These are phyloP conservation scores for Tenualosa ilisha DNA, from an alignment of 2,797 vertebrate genomes.

Conservation along the genomic window DNA sequence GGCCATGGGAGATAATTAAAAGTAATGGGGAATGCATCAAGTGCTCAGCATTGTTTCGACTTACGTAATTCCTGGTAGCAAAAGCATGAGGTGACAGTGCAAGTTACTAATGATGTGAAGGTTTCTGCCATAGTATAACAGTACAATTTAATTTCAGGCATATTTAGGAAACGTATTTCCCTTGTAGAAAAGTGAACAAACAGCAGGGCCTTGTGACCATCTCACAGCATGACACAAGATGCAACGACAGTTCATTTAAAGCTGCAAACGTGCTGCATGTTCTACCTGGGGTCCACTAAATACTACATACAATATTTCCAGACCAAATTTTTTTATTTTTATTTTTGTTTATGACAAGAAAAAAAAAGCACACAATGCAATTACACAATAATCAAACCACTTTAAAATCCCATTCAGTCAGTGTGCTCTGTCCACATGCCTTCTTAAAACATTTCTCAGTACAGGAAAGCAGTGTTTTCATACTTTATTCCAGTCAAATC, in stretches of 20 bases:
- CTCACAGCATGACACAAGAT: too few relatives aligned
- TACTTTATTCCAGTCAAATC: slow-evolving; percentile 5
- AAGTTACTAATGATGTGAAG: neutral
- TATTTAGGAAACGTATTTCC: too few relatives aligned
- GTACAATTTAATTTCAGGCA: too few relatives aligned
- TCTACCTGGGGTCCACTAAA: too few relatives aligned
- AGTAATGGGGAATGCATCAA: neutral
- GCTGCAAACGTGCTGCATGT: too few relatives aligned
- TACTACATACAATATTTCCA: neutral
- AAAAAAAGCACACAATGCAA: neutral
- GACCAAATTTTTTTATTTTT: neutral
- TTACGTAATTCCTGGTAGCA: neutral
- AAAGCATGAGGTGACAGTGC: neutral
- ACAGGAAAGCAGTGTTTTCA: slow-evolving; percentile 8
- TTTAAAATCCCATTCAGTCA: neutral
- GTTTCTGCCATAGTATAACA: too few relatives aligned
- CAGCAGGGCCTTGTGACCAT: too few relatives aligned
- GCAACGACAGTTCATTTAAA: too few relatives aligned
- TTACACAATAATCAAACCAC: neutral
- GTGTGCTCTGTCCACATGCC: slow-evolving; percentile 13
- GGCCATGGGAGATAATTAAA: neutral
- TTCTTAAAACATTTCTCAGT: neutral
- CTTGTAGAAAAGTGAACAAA: too few relatives aligned
- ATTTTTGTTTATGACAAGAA: neutral
- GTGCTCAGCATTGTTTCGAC: neutral